phyloP scores from a whole-genome alignment of 2,888 invertebrate species.

The Drosophila birchii region DNA sequence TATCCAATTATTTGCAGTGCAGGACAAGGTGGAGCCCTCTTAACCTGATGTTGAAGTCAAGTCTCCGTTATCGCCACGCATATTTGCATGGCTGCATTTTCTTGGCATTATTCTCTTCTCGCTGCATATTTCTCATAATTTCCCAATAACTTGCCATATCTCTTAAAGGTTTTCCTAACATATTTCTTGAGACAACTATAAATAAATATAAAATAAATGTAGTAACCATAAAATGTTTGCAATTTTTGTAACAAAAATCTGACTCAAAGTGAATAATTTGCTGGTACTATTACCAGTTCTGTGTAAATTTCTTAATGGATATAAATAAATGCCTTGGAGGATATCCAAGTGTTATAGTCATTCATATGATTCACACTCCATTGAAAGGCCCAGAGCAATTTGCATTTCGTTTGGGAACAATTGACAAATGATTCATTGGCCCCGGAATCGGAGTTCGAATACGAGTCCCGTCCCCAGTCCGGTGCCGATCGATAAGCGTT shows the following conservation, averaged over 20 bases:
- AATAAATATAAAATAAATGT: background rate
- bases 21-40: slow-evolving; percentile 23
- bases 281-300: background rate
- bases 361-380: slow-evolving; percentile 27
- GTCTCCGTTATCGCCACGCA: slow-evolving; percentile 51
- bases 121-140: slow-evolving; percentile 36
- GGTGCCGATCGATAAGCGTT: slow-evolving; percentile 59
- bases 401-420: slow-evolving; percentile 38
- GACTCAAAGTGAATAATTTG: slow-evolving; percentile 16
- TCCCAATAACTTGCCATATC: slow-evolving; percentile 32
- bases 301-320: slow-evolving; percentile 7
- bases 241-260: background rate
- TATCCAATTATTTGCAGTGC: background rate
- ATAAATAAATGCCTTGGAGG: slow-evolving; percentile 5
- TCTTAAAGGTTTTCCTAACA: background rate
- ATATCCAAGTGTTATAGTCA: background rate
- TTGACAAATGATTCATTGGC: slow-evolving; percentile 66
- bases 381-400: slow-evolving; percentile 19
- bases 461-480: background rate
- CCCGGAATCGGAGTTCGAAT: slow-evolving; percentile 7
- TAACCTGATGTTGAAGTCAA: slow-evolving; percentile 20
- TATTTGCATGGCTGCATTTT: slow-evolving; percentile 50
- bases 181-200: background rate
- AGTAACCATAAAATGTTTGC: background rate
- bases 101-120: slow-evolving; percentile 9